Conservation (phyloP, 2,888 invertebrate species). For the Meliscaeva auricollis region DNA sequence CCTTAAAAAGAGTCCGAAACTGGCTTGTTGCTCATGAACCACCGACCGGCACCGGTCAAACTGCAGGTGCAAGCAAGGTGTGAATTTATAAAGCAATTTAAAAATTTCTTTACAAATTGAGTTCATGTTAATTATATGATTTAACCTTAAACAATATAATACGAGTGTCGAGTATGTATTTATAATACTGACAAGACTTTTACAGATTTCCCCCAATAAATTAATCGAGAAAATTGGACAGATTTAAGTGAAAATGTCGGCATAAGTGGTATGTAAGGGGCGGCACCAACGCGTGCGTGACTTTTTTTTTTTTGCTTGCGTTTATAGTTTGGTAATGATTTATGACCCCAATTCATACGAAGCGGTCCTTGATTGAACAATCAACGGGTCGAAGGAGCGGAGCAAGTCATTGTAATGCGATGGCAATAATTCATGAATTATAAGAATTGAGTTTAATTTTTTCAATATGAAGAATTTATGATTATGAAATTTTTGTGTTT, state of each 20-base stretch:
- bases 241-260: conserved; percentile 61
- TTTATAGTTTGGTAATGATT: conserved; percentile 34
- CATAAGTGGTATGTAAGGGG: conserved; percentile 11
- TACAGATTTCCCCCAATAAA: conserved; percentile 49
- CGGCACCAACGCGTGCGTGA: conserved; percentile 30
- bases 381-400: not conserved
- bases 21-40: not conserved
- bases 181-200: conserved; percentile 31
- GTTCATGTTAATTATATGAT: conserved; percentile 62
- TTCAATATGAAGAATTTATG: conserved; percentile 1
- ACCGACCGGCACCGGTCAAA: conserved; percentile 22
- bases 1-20: not conserved
- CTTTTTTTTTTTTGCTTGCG: conserved; percentile 5
- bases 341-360: not conserved
- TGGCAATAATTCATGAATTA: not conserved
- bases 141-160: conserved; percentile 34
- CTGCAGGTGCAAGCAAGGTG: conserved; percentile 56
- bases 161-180: not conserved
- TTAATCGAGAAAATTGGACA: conserved; percentile 61
- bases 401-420: not conserved
- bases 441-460: not conserved
- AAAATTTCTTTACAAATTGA: conserved; percentile 59
- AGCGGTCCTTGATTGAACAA: conserved; percentile 23
- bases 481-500: not conserved
- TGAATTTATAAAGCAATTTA: conserved; percentile 57